Conservation (phyloP, 2,113 vertebrate species). For the Xerus inauris region DNA sequence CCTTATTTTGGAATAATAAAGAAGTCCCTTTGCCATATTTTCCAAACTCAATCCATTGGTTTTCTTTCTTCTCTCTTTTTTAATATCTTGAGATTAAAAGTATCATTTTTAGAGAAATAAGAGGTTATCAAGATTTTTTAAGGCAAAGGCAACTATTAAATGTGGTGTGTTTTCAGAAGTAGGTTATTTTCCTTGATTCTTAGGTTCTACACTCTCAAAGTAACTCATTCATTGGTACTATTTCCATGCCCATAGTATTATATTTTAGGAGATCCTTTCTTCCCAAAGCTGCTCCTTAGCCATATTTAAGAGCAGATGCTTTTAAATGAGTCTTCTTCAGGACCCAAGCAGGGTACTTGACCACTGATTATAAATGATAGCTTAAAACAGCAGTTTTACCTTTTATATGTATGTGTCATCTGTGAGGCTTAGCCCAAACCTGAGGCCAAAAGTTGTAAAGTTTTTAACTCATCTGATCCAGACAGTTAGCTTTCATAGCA, state of each 20-base stretch:
- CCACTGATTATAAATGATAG: background rate
- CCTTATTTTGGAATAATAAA: background rate
- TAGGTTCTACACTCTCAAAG: background rate
- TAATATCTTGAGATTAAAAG: background rate
- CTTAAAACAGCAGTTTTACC: too few relatives aligned
- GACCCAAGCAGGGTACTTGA: background rate
- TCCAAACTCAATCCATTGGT: background rate
- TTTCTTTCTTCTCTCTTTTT: background rate
- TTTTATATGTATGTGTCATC: too few relatives aligned
- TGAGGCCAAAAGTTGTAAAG: background rate
- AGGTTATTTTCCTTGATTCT: background rate
- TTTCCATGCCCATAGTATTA: background rate
- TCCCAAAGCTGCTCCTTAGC: background rate
- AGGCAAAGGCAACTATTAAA: background rate
- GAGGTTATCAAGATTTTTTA: background rate
- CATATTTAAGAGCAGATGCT: background rate
- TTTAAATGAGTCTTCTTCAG: background rate
- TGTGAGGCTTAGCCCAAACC: background rate
- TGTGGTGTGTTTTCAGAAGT: background rate
- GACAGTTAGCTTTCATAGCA: background rate
- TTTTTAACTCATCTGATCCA: background rate
- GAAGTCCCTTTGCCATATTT: background rate
- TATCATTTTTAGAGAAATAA: background rate
- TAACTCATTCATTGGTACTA: background rate
- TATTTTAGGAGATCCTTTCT: background rate